These are phyloP conservation scores for Oreochromis niloticus DNA, from an alignment of 2,113 vertebrate species.

Conservation along the genomic window DNA sequence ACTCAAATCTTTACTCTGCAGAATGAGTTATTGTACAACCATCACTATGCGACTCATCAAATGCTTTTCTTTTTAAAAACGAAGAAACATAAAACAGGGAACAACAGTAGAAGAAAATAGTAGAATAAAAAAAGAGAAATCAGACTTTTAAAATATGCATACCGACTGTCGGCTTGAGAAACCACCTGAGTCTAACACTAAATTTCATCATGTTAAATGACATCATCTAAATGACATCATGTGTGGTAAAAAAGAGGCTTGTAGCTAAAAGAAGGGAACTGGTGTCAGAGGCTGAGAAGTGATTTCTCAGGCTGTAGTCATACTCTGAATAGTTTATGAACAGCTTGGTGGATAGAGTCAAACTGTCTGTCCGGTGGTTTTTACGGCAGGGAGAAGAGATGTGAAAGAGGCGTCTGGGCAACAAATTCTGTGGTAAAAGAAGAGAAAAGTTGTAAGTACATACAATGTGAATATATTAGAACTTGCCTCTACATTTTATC, in stretches of 20 bases:
- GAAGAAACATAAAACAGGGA: background rate
- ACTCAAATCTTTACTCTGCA: background rate
- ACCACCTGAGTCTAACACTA: background rate
- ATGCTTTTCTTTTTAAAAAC: background rate
- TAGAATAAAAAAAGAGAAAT: background rate
- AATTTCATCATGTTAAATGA: background rate
- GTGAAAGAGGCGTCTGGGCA: background rate
- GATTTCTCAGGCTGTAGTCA: background rate
- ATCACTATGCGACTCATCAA: background rate
- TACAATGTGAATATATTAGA: background rate
- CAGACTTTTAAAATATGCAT: background rate
- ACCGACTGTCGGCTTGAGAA: background rate
- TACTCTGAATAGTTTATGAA: constrained; percentile 37
- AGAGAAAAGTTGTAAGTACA: background rate
- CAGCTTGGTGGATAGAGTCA: background rate
- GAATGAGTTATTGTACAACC: background rate
- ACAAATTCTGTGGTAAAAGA: background rate
- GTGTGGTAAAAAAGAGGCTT: background rate
- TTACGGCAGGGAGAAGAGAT: background rate
- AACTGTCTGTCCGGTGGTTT: background rate
- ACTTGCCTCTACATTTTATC: background rate
- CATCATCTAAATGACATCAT: constrained; percentile 16
- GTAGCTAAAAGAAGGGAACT: constrained; percentile 7
- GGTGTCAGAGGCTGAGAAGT: constrained; percentile 4
- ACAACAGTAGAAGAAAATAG: background rate